A percentile compares a stretch with the other conserved stretches of the same genome.
Evolutionary conservation across 2,113 vertebrate species (phyloP).

Genomic region (Indri indri): DNA sequence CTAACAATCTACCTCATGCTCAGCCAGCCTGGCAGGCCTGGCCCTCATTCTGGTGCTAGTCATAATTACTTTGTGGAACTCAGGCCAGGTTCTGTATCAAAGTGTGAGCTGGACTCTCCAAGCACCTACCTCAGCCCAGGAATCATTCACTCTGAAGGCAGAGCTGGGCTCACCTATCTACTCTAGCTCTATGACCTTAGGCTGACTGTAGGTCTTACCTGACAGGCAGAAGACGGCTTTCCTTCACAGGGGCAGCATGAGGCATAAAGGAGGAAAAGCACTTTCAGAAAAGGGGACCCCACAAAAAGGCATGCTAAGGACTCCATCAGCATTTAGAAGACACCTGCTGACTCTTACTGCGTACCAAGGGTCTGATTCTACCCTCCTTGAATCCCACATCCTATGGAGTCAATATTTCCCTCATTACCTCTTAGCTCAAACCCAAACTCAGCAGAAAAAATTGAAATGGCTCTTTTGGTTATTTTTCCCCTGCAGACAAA

Average conservation of each 20-base stretch:
- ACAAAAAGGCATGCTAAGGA: neutral
- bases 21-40: no score
- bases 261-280: neutral
- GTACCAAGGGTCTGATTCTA: neutral
- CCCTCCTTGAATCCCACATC: neutral
- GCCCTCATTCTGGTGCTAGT: neutral
- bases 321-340: neutral
- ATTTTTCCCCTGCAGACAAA: slow-evolving; percentile 22
- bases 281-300: neutral
- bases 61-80: neutral
- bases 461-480: neutral
- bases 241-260: neutral
- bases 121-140: neutral
- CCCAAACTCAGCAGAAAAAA: neutral
- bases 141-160: neutral
- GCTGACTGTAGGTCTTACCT: neutral
- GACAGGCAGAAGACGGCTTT: neutral
- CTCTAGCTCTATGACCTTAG: neutral
- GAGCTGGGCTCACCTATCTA: neutral
- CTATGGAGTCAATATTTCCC: neutral
- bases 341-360: neutral
- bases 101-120: neutral
- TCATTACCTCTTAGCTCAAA: neutral
- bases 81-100: neutral
- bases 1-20: neutral